These are phyloP conservation scores for Actinia equina DNA, from an alignment of 64 coral and sea anemone genomes.

Conservation along the genomic window DNA sequence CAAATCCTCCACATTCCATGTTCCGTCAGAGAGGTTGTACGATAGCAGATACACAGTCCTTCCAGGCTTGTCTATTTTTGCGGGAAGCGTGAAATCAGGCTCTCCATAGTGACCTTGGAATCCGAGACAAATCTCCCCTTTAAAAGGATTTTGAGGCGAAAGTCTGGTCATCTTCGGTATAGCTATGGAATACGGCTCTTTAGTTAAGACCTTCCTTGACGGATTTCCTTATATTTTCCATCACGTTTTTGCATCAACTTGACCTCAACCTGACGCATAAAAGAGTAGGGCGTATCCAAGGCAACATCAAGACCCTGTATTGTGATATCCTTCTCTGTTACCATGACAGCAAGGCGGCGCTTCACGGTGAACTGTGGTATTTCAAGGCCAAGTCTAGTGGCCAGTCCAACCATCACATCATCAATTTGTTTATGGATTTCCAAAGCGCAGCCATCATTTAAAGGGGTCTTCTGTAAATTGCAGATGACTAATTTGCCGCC, in stretches of 20 bases:
- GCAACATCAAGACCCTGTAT: constrained; percentile 61
- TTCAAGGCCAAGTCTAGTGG: constrained; percentile 56
- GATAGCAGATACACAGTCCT: constrained; percentile 31
- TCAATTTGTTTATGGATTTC: constrained; percentile 77
- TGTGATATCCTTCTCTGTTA: constrained; percentile 40
- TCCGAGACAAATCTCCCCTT: constrained; percentile 52
- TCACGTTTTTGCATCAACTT: constrained; percentile 2
- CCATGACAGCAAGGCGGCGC: constrained; percentile 60
- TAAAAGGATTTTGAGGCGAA: constrained; percentile 6
- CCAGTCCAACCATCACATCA: constrained; percentile 60
- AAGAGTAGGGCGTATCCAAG: constrained; percentile 65
- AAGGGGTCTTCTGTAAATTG: constrained; percentile 78
- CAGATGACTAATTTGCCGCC: constrained; percentile 68
- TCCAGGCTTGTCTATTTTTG: constrained; percentile 26
- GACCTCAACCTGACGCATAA: constrained; percentile 35
- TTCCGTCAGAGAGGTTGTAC: not conserved
- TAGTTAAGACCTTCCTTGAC: not conserved
- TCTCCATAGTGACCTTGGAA: constrained; percentile 82
- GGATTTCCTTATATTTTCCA: not conserved
- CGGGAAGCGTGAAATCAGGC: constrained; percentile 50
- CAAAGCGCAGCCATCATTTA: constrained; percentile 56
- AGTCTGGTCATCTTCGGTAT: not conserved
- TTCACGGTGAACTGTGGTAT: constrained; percentile 69
- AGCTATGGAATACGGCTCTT: constrained; percentile 27
- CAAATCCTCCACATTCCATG: not conserved